Evolutionary conservation across 2,797 vertebrate genomes (phyloP).

Genomic region (Coregonus ussuriensis): DNA sequence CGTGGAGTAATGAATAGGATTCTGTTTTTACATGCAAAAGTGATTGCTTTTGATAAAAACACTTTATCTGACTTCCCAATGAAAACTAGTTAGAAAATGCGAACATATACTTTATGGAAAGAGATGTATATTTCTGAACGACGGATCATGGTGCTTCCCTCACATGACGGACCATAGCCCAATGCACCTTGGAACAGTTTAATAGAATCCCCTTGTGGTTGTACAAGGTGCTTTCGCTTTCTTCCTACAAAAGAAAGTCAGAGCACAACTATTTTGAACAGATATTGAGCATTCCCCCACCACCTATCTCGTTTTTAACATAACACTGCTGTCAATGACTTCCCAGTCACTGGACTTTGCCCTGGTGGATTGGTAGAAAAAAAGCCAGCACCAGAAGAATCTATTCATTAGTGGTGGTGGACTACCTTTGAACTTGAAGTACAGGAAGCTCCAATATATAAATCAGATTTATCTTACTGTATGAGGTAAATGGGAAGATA

Average conservation of each 20-base stretch:
- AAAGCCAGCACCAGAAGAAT: not conserved
- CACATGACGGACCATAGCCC: too few relatives aligned
- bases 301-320: not conserved
- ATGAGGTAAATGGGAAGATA: not conserved
- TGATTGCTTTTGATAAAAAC: too few relatives aligned
- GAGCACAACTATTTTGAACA: conserved; percentile 99
- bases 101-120: too few relatives aligned
- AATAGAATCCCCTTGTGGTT: too few relatives aligned
- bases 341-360: conserved; percentile 14
- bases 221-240: too few relatives aligned
- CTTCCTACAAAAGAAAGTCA: conserved; percentile 72
- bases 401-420: not conserved
- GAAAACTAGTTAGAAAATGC: too few relatives aligned
- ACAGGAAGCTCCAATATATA: not conserved
- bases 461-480: not conserved
- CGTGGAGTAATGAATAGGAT: too few relatives aligned
- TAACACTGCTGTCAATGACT: conserved; percentile 8
- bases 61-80: too few relatives aligned
- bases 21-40: too few relatives aligned
- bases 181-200: too few relatives aligned
- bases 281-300: conserved; percentile 78
- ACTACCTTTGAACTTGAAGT: not conserved
- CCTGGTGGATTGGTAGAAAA: not conserved
- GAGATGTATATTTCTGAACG: too few relatives aligned
- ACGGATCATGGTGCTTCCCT: too few relatives aligned